phyloP scores from a whole-genome alignment of 1,140 invertebrate genomes.

The Bombus soroeensis region DNA sequence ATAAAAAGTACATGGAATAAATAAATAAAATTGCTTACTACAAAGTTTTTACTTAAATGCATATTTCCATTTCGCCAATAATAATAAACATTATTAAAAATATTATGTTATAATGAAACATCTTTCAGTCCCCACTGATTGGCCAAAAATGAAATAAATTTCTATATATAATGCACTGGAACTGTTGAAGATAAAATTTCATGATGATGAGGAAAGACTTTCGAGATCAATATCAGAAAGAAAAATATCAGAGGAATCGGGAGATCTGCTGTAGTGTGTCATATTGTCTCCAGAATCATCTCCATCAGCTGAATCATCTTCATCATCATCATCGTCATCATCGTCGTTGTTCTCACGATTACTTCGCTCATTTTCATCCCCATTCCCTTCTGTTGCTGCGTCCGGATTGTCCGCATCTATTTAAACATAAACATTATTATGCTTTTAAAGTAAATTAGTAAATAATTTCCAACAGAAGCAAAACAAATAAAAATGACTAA shows the following conservation, averaged over 20 bases:
- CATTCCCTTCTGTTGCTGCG: constrained; percentile 75
- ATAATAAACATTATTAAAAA: constrained; percentile 9
- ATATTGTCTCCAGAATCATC: constrained; percentile 76
- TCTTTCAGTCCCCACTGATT: constrained; percentile 5
- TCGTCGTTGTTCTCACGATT: constrained; percentile 79
- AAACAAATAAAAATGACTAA: too few species aligned
- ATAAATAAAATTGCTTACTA: background rate
- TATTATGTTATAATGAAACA: background rate
- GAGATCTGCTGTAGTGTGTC: constrained; percentile 71
- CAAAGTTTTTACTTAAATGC: constrained; percentile 10
- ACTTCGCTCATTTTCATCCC: constrained; percentile 78
- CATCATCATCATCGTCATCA: constrained; percentile 80
- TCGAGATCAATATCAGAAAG: constrained; percentile 73
- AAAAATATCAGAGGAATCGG: constrained; percentile 67
- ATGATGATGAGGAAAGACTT: constrained; percentile 64
- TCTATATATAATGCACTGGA: constrained; percentile 25
- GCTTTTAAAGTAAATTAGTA: too few species aligned
- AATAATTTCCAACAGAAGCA: too few species aligned
- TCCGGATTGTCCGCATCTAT: constrained; percentile 77
- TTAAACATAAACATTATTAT: constrained; percentile 13
- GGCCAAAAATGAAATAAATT: constrained; percentile 4
- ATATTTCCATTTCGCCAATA: constrained; percentile 27
- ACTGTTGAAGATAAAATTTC: constrained; percentile 13
- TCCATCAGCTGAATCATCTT: constrained; percentile 77
- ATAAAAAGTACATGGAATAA: constrained; percentile 18